phyloP scores from a whole-genome alignment of 2,113 vertebrate species.

The Apus apus region DNA sequence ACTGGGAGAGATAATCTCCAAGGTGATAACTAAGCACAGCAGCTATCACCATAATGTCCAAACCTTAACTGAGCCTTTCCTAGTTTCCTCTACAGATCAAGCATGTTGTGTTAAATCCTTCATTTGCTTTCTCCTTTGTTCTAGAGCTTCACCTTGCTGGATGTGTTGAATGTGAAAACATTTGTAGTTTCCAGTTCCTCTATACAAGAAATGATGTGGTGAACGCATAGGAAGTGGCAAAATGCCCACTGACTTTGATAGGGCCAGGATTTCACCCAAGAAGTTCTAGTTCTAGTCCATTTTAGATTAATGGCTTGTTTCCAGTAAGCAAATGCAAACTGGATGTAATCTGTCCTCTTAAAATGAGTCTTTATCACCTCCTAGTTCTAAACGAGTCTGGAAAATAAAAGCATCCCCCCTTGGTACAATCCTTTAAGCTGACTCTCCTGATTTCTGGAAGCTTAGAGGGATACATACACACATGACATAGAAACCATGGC shows the following conservation, averaged over 20 bases:
- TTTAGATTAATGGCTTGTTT: slow-evolving; percentile 2
- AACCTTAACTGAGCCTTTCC: neutral
- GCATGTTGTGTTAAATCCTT: neutral
- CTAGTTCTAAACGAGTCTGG: neutral
- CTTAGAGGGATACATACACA: neutral
- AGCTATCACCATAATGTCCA: neutral
- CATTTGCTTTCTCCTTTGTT: neutral
- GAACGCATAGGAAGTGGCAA: neutral
- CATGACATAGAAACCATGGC: neutral
- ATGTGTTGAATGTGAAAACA: neutral
- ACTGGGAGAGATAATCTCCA: neutral
- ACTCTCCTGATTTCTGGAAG: neutral
- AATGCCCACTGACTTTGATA: neutral
- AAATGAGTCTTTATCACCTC: neutral
- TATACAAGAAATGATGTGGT: neutral
- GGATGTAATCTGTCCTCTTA: slow-evolving; percentile 4
- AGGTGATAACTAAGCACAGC: neutral
- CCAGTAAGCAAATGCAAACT: slow-evolving; percentile 14
- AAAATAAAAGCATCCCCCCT: neutral
- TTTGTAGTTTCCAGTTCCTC: neutral
- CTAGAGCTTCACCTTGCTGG: neutral
- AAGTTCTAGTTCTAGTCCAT: neutral
- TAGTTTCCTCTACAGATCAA: neutral
- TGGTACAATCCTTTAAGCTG: neutral
- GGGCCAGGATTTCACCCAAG: neutral